Conservation (phyloP, 1,140 invertebrate genomes). For the Hyles euphorbiae region DNA sequence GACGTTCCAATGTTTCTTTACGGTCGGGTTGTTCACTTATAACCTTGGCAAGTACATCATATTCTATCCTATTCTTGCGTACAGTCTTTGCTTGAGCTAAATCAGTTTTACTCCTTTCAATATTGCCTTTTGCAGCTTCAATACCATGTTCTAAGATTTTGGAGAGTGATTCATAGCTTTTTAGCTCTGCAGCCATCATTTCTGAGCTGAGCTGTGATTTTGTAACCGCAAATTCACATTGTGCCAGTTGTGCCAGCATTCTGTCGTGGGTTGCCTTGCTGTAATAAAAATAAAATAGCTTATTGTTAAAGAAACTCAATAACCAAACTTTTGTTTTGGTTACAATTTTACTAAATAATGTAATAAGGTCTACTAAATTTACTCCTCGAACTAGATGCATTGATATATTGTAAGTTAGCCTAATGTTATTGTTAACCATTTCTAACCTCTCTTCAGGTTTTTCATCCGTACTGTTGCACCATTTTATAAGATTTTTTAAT, state of each 20-base stretch:
- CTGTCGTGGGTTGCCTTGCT: constrained; percentile 84
- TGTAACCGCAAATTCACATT: constrained; percentile 91
- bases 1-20: constrained; percentile 86
- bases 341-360: no score
- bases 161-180: constrained; percentile 89
- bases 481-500: constrained; percentile 92
- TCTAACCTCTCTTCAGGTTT: constrained; percentile 81
- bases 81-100: constrained; percentile 88
- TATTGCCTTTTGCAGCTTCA: constrained; percentile 83
- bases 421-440: not conserved
- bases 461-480: constrained; percentile 85
- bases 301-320: no score
- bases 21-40: constrained; percentile 94
- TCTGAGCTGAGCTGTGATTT: constrained; percentile 87
- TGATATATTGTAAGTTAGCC: not conserved
- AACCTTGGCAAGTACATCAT: constrained; percentile 93
- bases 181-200: constrained; percentile 90
- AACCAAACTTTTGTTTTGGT: no score
- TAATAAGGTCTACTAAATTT: not conserved
- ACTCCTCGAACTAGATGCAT: not conserved
- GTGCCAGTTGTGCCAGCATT: constrained; percentile 87
- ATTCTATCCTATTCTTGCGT: constrained; percentile 93
- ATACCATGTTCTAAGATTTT: constrained; percentile 86
- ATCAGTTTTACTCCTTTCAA: constrained; percentile 84
- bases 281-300: constrained; percentile 23